Percentiles rank a stretch among this genome's conserved stretches.
Conservation (phyloP, 2,113 vertebrate species). For the Entelurus aequoreus region DNA sequence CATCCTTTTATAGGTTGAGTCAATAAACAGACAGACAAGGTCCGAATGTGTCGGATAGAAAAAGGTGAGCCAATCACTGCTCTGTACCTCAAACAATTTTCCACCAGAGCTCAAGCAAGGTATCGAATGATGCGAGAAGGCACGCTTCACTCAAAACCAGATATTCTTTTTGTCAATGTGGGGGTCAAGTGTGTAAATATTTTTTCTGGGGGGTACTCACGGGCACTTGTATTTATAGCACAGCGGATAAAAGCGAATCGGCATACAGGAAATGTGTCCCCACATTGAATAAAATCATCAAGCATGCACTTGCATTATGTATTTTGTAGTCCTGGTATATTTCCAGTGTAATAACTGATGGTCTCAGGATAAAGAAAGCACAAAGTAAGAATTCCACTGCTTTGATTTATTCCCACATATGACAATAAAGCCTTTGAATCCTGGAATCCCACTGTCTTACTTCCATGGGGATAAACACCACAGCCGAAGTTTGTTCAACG, state of each 20-base stretch:
- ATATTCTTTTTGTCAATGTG: constrained; percentile 38
- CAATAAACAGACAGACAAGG: constrained; percentile 39
- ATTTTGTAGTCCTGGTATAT: too few relatives aligned
- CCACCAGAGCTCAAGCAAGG: constrained; percentile 46
- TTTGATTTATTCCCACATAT: not conserved
- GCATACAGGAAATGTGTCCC: not conserved
- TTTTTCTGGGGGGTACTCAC: constrained; percentile 49
- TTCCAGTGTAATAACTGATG: not conserved
- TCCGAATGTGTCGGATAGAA: not conserved
- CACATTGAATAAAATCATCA: not conserved
- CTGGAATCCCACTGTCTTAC: not conserved
- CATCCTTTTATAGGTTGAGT: constrained; percentile 49
- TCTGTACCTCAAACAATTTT: constrained; percentile 47
- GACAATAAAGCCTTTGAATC: constrained; percentile 2
- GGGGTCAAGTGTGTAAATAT: constrained; percentile 52
- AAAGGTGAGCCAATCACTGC: constrained; percentile 17
- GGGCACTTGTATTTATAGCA: constrained; percentile 75
- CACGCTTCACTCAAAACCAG: constrained; percentile 52
- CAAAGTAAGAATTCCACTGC: not conserved
- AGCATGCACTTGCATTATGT: too few relatives aligned
- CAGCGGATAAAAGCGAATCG: constrained; percentile 26
- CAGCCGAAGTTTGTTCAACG: not conserved
- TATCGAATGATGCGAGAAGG: constrained; percentile 51
- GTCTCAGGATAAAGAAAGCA: not conserved
- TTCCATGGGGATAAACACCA: not conserved